Conservation (phyloP, 1,140 invertebrate species). For the Coptotermes formosanus region DNA sequence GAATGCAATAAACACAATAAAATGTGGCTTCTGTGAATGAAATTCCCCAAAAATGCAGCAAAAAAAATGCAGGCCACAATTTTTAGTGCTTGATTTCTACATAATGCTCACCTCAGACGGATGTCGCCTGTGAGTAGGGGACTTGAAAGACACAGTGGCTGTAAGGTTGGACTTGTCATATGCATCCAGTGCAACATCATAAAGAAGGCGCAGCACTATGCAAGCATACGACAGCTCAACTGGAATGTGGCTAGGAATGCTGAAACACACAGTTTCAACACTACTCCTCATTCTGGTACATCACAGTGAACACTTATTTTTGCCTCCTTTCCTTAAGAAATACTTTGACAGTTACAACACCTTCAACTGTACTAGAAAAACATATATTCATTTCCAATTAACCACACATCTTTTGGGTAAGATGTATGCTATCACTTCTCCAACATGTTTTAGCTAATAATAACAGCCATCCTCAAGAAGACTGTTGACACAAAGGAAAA, state of each 20-base stretch:
- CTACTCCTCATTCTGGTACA: background rate
- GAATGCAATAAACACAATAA: no score
- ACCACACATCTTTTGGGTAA: no score
- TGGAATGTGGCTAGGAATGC: slow-evolving; percentile 64
- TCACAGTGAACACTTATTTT: background rate
- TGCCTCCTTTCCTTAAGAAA: background rate
- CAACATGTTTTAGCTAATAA: no score
- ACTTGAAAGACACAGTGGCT: slow-evolving; percentile 60
- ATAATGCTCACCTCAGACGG: slow-evolving; percentile 27
- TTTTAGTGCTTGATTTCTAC: background rate
- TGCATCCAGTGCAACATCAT: slow-evolving; percentile 88
- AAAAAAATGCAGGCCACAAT: no score
- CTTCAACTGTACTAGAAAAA: no score
- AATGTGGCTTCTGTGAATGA: no score
- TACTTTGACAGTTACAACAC: no score
- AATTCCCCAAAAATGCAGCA: no score
- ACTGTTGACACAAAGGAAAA: no score
- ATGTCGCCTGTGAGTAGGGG: slow-evolving; percentile 55
- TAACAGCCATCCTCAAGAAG: no score
- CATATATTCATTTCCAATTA: no score
- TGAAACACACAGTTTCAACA: slow-evolving; percentile 44
- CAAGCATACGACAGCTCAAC: slow-evolving; percentile 70
- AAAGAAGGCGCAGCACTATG: slow-evolving; percentile 78
- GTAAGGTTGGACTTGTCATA: slow-evolving; percentile 80
- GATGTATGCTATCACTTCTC: no score